Evolutionary conservation across 1,140 invertebrate species (phyloP), one percentile per base, ranked within the genome.

Genomic region (Mamestra configurata): DNA sequence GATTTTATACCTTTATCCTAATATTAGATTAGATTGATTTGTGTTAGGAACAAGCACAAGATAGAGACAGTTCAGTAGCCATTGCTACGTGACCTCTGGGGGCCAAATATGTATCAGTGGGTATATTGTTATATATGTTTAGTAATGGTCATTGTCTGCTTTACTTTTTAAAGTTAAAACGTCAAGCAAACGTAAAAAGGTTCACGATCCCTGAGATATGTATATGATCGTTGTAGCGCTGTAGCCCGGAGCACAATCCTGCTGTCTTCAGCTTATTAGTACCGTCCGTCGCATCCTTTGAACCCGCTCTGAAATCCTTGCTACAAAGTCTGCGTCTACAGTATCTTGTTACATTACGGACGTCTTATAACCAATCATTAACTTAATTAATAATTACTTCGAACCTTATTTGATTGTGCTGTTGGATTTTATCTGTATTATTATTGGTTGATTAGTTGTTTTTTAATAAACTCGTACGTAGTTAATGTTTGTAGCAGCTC

Each of bases 231-330:
- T 7, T 46, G 22, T 49, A 27, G 0, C 22, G 46, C 64, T 46
- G 43, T 24, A 22, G 11, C 20, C 64, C 22, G 40, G 40, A 68
- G 40, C 64, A 68, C 40, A 68, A 68, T 20, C 40, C 64, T 11
- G 20, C 57, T 61, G 57, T 68, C 64, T 68, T 27, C 37, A 43
- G 18, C 40, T 27, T 37, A 49, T 68, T 49, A 46, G 37, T 68
- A n/a, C 15, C 40, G 64, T 46, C 40, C 40, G 64, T 27, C 64
- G 64, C 64, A 49, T 43, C 64, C 64, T 68, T 68, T 68, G 64
- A 68, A 68, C 15, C 31, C 31, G 8, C n/a, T 20, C 59, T 64
- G 59, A 40, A 40, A 68, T 46, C 20, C 37, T 46, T 22, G 59
- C 59, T 20, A 64, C 35, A 64, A 40, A 64, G 59, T 64, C 59